Conservation (phyloP, 2,888 invertebrate species). For the Prostheceraeus crozeri region DNA sequence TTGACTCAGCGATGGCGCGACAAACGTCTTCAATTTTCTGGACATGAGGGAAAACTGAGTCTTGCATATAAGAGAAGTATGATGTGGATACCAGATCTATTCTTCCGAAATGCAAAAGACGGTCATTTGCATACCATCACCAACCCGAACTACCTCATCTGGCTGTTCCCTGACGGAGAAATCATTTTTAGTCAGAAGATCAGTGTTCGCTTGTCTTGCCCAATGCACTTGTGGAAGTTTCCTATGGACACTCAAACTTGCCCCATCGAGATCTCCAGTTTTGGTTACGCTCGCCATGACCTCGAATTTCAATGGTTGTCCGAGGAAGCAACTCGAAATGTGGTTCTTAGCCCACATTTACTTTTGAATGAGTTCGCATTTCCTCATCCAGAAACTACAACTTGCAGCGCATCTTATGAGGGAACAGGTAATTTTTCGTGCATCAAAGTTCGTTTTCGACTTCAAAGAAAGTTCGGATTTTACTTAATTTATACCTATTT, state of each 20-base stretch:
- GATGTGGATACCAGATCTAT: constrained; percentile 3
- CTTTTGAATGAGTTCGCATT: constrained; percentile 23
- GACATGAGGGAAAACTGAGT: not conserved
- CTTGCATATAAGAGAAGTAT: not conserved
- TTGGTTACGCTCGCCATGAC: not conserved
- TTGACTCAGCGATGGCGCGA: constrained; percentile 31
- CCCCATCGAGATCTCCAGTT: constrained; percentile 13
- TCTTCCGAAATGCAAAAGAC: constrained; percentile 2
- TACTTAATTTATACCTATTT: constrained; percentile 33
- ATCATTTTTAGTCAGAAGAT: constrained; percentile 17
- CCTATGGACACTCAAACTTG: constrained; percentile 27
- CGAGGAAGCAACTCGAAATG: not conserved
- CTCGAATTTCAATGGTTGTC: constrained; percentile 27
- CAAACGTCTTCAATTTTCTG: constrained; percentile 1
- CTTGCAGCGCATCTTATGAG: not conserved
- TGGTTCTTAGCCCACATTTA: not conserved
- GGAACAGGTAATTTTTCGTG: constrained; percentile 23
- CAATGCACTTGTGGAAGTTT: constrained; percentile 21
- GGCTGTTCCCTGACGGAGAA: not conserved
- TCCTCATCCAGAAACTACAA: not conserved
- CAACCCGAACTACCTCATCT: not conserved
- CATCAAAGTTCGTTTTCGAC: not conserved
- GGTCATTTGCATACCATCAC: not conserved
- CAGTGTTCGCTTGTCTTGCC: not conserved
- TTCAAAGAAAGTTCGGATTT: constrained; percentile 25